Evolutionary conservation across 2,113 vertebrate genomes (phyloP).

Genomic region (Paradoxurus hermaphroditus): DNA sequence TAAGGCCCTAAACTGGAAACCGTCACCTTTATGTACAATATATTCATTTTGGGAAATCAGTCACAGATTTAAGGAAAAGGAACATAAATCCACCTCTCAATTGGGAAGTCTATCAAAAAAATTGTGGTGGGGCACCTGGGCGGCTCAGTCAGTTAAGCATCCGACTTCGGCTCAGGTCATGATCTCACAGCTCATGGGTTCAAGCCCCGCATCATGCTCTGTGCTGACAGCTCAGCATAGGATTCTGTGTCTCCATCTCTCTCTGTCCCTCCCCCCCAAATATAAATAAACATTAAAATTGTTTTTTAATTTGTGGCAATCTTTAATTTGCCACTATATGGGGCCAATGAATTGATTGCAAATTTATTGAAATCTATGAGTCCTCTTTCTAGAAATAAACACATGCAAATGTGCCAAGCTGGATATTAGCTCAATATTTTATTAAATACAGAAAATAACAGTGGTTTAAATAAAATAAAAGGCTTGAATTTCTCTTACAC

Average conservation of each 20-base stretch:
- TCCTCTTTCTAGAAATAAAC: background rate
- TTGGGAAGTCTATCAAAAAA: background rate
- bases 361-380: background rate
- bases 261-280: too few relatives aligned
- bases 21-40: rapidly evolving
- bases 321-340: background rate
- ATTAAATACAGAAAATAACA: background rate
- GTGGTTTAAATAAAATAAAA: background rate
- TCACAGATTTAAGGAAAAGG: background rate
- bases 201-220: too few relatives aligned
- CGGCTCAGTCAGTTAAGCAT: too few relatives aligned
- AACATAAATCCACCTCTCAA: background rate
- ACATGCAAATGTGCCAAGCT: background rate
- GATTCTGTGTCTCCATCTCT: too few relatives aligned
- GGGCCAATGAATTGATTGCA: background rate
- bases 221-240: too few relatives aligned
- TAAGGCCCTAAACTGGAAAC: background rate
- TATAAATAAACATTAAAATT: too few relatives aligned
- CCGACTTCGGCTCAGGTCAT: too few relatives aligned
- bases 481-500: background rate
- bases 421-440: background rate
- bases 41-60: background rate
- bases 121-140: too few relatives aligned
- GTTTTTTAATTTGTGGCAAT: background rate
- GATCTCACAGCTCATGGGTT: too few relatives aligned